Evolutionary conservation across 2,888 invertebrate genomes (phyloP).

Genomic region (Strigamia crassipes): DNA sequence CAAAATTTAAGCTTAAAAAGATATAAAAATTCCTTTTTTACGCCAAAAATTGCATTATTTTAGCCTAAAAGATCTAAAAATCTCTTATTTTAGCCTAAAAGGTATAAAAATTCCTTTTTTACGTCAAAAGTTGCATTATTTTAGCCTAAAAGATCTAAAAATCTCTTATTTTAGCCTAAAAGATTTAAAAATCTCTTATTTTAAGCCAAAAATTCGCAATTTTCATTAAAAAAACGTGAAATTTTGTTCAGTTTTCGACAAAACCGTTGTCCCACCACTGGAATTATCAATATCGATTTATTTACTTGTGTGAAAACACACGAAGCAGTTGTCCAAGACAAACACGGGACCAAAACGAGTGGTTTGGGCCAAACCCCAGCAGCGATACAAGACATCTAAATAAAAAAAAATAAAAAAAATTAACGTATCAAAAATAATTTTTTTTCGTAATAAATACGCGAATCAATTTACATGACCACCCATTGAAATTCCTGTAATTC

Average conservation of each 20-base stretch:
- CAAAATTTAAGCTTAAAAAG: too few relatives aligned
- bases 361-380: constrained; percentile 96
- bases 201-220: too few relatives aligned
- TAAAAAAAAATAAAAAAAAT: constrained; percentile 12
- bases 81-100: too few relatives aligned
- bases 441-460: not conserved
- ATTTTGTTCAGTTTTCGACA: not conserved
- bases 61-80: too few relatives aligned
- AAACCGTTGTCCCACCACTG: not conserved
- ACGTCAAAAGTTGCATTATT: too few relatives aligned
- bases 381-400: constrained; percentile 95
- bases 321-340: constrained; percentile 97
- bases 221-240: too few relatives aligned
- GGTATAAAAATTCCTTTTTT: not conserved
- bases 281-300: not conserved
- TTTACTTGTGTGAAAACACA: constrained; percentile 89
- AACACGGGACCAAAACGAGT: constrained; percentile 87
- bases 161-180: too few relatives aligned
- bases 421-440: constrained; percentile 43
- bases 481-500: constrained; percentile 95
- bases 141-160: too few relatives aligned
- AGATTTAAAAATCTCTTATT: not conserved
- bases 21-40: not conserved
- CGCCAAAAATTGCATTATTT: too few relatives aligned
- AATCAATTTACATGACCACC: constrained; percentile 85